Conservation (phyloP, 2,797 vertebrate genomes). For the Enteromius unitaeniatus region DNA sequence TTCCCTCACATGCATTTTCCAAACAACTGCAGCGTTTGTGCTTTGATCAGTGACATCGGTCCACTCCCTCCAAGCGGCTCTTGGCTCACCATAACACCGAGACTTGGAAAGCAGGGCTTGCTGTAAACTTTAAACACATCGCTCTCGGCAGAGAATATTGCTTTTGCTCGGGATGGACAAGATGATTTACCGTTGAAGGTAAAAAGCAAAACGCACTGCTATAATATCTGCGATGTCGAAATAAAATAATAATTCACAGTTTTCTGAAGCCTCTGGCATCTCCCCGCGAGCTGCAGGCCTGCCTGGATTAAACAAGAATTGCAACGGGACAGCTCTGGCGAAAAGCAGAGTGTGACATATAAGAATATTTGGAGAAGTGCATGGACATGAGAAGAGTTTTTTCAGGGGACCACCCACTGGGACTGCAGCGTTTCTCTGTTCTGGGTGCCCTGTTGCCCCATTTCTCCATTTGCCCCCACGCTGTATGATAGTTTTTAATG, state of each 20-base stretch:
- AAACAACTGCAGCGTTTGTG: constrained; percentile 51
- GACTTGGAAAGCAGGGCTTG: background rate
- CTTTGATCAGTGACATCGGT: constrained; percentile 22
- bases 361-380: constrained; percentile 24
- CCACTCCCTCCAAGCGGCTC: constrained; percentile 46
- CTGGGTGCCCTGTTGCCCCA: constrained; percentile 65
- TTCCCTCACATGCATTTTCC: constrained; percentile 42
- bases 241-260: constrained; percentile 3
- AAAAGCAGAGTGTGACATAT: background rate
- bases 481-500: constrained; percentile 78
- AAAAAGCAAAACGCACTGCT: background rate
- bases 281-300: background rate
- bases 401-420: constrained; percentile 76
- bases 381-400: background rate
- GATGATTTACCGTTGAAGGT: background rate
- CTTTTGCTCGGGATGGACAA: background rate
- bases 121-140: constrained; percentile 27
- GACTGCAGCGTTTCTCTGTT: constrained; percentile 64
- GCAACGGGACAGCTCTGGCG: background rate
- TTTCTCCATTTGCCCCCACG: constrained; percentile 63
- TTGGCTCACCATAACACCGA: background rate
- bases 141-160: constrained; percentile 1
- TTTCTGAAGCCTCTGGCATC: background rate
- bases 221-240: constrained; percentile 14
- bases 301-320: background rate